These are phyloP conservation scores for Pavo muticus DNA, from an alignment of 2,113 vertebrate genomes.

Conservation along the genomic window DNA sequence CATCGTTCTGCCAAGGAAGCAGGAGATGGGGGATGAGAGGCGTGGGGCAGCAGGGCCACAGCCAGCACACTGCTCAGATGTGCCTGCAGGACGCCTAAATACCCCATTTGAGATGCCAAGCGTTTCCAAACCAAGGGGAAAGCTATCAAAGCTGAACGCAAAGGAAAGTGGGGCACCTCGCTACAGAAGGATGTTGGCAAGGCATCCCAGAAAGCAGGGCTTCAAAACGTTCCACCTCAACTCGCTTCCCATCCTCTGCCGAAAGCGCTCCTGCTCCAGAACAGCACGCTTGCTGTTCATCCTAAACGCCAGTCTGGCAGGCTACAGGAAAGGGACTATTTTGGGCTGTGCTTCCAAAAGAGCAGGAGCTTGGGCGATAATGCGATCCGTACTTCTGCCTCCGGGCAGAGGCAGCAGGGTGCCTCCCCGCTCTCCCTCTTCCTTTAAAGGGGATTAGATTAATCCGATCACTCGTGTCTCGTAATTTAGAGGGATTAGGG, in stretches of 20 bases:
- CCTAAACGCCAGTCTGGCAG: accelerated
- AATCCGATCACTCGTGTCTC: not conserved
- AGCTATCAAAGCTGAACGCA: not conserved
- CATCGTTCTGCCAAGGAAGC: not conserved
- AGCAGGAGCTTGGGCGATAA: not conserved
- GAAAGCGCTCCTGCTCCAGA: not conserved
- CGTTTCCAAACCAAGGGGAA: accelerated
- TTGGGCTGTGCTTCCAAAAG: not conserved
- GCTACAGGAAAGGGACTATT: not conserved
- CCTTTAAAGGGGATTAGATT: conserved; percentile 18
- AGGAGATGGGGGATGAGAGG: not conserved
- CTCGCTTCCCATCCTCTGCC: not conserved
- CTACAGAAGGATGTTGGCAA: not conserved
- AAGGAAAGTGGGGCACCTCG: not conserved
- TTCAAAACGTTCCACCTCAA: not conserved
- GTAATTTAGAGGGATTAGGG: not conserved
- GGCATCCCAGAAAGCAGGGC: not conserved
- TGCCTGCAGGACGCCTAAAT: not conserved
- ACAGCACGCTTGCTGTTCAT: not conserved
- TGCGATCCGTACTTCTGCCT: accelerated
- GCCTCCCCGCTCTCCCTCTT: not conserved
- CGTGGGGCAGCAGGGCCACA: accelerated
- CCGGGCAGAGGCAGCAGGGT: accelerated
- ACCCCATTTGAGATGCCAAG: not conserved
- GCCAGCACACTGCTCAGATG: not conserved